Conservation (phyloP, 2,797 vertebrate genomes). For the Lateolabrax maculatus region DNA sequence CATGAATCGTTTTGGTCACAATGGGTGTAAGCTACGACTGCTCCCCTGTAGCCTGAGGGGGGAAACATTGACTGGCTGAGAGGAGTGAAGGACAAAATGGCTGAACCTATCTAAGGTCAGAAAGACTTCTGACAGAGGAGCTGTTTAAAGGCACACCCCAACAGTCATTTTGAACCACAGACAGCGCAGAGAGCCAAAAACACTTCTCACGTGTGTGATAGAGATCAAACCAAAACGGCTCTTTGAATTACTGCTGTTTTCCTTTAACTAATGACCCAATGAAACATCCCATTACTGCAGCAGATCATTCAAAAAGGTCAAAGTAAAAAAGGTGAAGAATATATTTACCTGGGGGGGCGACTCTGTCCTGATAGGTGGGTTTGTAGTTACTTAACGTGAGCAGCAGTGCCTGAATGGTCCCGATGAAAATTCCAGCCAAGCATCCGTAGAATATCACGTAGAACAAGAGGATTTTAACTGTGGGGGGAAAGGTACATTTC, state of each 20-base stretch:
- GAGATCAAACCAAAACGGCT: background rate
- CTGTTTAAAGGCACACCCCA: conserved; percentile 64
- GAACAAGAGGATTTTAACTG: conserved; percentile 98
- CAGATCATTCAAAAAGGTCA: background rate
- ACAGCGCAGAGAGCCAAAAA: background rate
- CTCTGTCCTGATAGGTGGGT: conserved; percentile 98
- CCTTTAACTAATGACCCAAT: background rate
- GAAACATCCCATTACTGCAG: background rate
- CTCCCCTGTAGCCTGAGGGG: conserved; percentile 63
- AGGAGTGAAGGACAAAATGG: conserved; percentile 88
- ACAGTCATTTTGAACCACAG: conserved; percentile 33
- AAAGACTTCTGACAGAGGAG: conserved; percentile 68
- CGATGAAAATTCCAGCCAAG: conserved; percentile 98
- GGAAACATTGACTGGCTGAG: conserved; percentile 67
- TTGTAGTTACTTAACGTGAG: conserved; percentile 93
- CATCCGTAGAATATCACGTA: conserved; percentile 98
- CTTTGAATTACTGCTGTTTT: background rate
- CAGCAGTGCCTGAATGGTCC: conserved; percentile 98
- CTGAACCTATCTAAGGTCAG: conserved; percentile 82
- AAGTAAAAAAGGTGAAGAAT: background rate
- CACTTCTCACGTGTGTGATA: background rate
- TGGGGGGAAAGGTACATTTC: conserved; percentile 30
- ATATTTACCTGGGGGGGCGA: conserved; percentile 97
- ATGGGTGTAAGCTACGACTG: conserved; percentile 45
- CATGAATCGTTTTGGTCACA: conserved; percentile 51